Evolutionary conservation across 2,113 vertebrate species (phyloP).

Genomic region (Empidonax traillii): DNA sequence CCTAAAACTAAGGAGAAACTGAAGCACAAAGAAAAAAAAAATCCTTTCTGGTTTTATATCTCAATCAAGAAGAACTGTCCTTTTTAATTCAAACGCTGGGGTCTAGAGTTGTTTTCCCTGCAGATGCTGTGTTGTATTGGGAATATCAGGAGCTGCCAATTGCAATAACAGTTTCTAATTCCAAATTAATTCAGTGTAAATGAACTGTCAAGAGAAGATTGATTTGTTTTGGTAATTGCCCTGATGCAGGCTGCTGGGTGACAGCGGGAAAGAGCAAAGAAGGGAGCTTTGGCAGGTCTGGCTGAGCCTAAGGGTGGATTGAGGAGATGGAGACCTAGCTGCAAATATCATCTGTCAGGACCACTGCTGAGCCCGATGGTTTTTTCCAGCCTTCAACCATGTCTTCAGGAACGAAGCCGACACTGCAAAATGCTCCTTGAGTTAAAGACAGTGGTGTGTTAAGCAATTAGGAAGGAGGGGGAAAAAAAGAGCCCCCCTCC

Average conservation of each 20-base stretch:
- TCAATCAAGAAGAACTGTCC: conserved; percentile 77
- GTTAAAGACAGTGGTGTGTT: not conserved
- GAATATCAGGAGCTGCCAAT: conserved; percentile 89
- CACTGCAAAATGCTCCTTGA: not conserved
- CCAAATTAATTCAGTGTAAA: conserved; percentile 96
- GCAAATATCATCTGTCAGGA: conserved; percentile 75
- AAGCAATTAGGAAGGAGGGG: not conserved
- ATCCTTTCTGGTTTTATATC: conserved; percentile 72
- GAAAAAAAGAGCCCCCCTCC: not conserved
- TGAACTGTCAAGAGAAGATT: conserved; percentile 93
- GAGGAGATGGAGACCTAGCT: conserved; percentile 57
- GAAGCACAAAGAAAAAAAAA: not conserved
- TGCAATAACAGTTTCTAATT: conserved; percentile 88
- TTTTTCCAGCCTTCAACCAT: conserved; percentile 35
- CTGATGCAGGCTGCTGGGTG: conserved; percentile 81
- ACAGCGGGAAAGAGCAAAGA: conserved; percentile 82
- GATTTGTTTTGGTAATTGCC: conserved; percentile 85
- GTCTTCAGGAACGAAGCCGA: conserved; percentile 41
- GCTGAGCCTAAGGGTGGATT: conserved; percentile 78
- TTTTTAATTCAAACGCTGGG: conserved; percentile 76
- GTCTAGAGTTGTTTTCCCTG: conserved; percentile 67
- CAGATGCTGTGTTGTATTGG: conserved; percentile 67
- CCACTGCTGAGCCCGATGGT: conserved; percentile 75
- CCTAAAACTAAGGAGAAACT: not conserved
- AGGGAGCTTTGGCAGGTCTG: conserved; percentile 76